Conservation (phyloP, 2,113 vertebrate genomes). For the Danionella cerebrum region DNA sequence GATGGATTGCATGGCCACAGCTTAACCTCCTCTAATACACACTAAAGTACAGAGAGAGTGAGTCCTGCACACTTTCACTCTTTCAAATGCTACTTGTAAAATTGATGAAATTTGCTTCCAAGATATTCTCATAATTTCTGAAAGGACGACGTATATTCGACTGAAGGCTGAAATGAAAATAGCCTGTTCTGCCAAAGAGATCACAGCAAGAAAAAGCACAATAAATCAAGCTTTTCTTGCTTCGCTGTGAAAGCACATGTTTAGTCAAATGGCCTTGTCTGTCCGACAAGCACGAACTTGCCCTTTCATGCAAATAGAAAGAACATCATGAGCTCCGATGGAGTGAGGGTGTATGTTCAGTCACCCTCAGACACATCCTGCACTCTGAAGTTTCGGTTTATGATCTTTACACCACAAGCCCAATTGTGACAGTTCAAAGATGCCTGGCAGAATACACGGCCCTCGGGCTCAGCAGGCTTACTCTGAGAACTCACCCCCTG, state of each 20-base stretch:
- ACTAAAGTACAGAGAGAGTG: conserved; percentile 26
- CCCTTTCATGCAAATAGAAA: conserved; percentile 5
- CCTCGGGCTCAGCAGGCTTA: conserved; percentile 42
- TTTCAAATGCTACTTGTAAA: conserved; percentile 25
- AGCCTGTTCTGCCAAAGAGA: background rate
- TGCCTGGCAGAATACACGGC: conserved; percentile 53
- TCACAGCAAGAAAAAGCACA: background rate
- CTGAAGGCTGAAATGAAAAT: background rate
- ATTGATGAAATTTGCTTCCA: background rate
- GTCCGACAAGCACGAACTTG: conserved; percentile 1
- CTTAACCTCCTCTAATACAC: conserved; percentile 58
- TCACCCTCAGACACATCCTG: conserved; percentile 56
- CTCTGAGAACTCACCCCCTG: conserved; percentile 31
- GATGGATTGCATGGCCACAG: conserved; percentile 66
- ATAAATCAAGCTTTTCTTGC: conserved; percentile 2
- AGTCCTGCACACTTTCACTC: conserved; percentile 39
- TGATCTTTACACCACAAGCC: conserved; percentile 56
- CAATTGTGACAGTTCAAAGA: conserved; percentile 63
- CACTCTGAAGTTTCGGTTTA: conserved; percentile 65
- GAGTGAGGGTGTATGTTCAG: conserved; percentile 49
- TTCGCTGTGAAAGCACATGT: background rate
- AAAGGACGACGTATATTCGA: background rate
- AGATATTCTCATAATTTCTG: conserved; percentile 25
- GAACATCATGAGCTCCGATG: conserved; percentile 4
- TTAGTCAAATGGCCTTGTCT: background rate